phyloP scores from a whole-genome alignment of 2,797 vertebrate species.

The Pipistrellus pipistrellus region DNA sequence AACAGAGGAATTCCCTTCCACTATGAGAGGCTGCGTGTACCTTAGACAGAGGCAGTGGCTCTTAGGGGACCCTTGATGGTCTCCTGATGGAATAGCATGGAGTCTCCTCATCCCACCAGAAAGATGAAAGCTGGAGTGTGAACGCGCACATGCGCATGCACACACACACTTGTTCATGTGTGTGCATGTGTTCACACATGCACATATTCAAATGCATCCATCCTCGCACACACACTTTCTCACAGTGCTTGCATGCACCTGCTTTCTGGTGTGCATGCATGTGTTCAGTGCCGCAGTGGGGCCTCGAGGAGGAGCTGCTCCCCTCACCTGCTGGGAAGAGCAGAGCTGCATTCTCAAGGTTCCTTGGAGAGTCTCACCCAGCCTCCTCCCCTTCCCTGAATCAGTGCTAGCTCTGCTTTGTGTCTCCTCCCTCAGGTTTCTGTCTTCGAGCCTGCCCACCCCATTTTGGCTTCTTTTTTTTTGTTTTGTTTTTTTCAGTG shows the following conservation, averaged over 20 bases:
- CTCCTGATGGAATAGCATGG: background rate
- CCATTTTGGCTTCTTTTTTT: background rate
- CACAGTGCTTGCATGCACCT: background rate
- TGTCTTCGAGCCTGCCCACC: background rate
- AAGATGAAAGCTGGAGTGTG: background rate
- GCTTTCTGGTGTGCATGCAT: background rate
- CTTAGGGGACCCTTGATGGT: background rate
- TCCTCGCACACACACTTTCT: background rate
- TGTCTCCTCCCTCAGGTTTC: background rate
- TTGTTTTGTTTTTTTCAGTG: no score
- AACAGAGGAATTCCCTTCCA: background rate
- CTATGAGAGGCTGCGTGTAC: background rate
- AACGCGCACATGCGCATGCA: background rate
- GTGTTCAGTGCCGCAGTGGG: accelerated
- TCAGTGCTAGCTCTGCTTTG: background rate
- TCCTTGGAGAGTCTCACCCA: background rate
- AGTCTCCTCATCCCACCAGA: background rate
- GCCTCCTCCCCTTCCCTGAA: background rate
- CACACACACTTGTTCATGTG: background rate
- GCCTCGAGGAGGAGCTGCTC: background rate
- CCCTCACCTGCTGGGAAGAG: accelerated
- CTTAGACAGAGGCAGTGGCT: background rate
- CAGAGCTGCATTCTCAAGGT: background rate
- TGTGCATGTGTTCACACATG: background rate
- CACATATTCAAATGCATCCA: background rate